Base-by-base conservation (phyloP, 2,797 vertebrate genomes). In the Eulemur coronatus region DNA sequence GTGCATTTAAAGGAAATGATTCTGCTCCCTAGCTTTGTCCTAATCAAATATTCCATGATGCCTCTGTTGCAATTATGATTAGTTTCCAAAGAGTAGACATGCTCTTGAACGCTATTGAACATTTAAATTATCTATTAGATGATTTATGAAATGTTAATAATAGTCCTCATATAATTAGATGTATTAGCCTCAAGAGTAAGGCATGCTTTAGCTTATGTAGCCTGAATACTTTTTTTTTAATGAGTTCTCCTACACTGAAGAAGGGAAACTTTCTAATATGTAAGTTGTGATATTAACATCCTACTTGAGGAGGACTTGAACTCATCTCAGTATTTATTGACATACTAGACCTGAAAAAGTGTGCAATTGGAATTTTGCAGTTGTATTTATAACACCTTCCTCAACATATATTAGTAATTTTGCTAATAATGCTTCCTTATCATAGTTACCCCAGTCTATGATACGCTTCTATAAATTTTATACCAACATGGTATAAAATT, bases 71-170 rank as follows among this genome's bases (percentile, higher is more conserved):
- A 86, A 65, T 88, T 90, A 81, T 59, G 28, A 48, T 91, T 87
- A 70, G 28, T 94, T 97, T 96, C 67, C 69, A 76, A 94, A 73
- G 82, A 73, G 20, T 59, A 35, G 43, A 55, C 72, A 7, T 52
- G 28, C 20, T 96, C 59, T 75, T 90, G 17, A 96, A 92, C 4
- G 35, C 18, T 78, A 9, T 12, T 43, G 9, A 91, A 33, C 33
- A 84, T 76, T 80, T 82, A 72, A 75, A 91, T 72, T 80, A 79
- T 59, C 41, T 93, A 86, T 89, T 82, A 72, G 15, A 35, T 72
- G n/a, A 70, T 87, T 94, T 86, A 80, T 89, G 79, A 59, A 91
- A 96, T 89, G 7, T 91, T 89, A 85, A 38, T 73, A 41, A 50
- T 22, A 84, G 17, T 55, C 55, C 11, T 94, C 63, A 14, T 69